These are phyloP conservation scores for Oryctolagus cuniculus DNA, from an alignment of 2,113 vertebrate species.

Conservation along the genomic window mOryCun1.1 NC_091433.1:134824001-134824500, in stretches of 20 bases:
- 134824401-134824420: slow-evolving; percentile 53
- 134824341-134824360: slow-evolving; percentile 59
- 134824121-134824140: slow-evolving; percentile 71
- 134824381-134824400: slow-evolving; percentile 70
- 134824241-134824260: slow-evolving; percentile 77
- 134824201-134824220: slow-evolving; percentile 73
- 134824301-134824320: slow-evolving; percentile 76
- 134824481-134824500: slow-evolving; percentile 78
- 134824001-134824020: slow-evolving; percentile 77
- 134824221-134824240: slow-evolving; percentile 58
- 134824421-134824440: slow-evolving; percentile 68
- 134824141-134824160: slow-evolving; percentile 72
- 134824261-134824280: slow-evolving; percentile 81
- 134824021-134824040: slow-evolving; percentile 77
- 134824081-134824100: slow-evolving; percentile 71
- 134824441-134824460: slow-evolving; percentile 62
- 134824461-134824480: slow-evolving; percentile 70
- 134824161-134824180: slow-evolving; percentile 76
- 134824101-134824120: slow-evolving; percentile 73
- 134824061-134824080: slow-evolving; percentile 65
- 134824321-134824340: slow-evolving; percentile 72
- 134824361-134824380: slow-evolving; percentile 46
- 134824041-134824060: slow-evolving; percentile 75
- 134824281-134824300: slow-evolving; percentile 75
- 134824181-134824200: slow-evolving; percentile 64